Evolutionary conservation across 2,113 vertebrate species (phyloP), one percentile per base, ranked within the genome.

Genomic region (Pipa parva): DNA sequence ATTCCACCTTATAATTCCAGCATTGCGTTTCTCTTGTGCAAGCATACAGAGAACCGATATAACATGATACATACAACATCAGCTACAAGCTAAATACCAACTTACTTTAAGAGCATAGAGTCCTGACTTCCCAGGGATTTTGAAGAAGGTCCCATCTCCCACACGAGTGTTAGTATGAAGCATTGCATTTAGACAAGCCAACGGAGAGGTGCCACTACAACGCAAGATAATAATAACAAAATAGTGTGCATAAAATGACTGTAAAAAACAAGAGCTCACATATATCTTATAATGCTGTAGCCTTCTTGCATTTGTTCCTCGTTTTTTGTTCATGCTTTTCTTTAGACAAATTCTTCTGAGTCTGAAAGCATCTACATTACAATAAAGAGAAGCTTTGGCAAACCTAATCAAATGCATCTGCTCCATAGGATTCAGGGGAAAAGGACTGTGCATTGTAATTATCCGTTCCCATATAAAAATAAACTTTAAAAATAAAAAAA

Each of bases 131-230:
- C 90, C 90, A 75, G 90, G 90, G 76, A 92, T 90, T 85, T 89
- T 92, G 86, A 90, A 89, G 88, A 92, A 92, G 50, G 89, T 91
- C 78, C 90, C 88, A 88, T 91, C 89, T 79, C 89, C 90, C 80
- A 90, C 81, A 71, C 88, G 90, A 75, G 89, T 89, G 80, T 91
- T 92, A 84, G 86, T 92, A 75, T 91, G 90, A 84, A 92, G 90
- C 89, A 92, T 92, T 75, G 89, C 90, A 87, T 91, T 92, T 84
- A 92, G 83, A 80, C 90, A 91, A 80, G 90, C 90, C 88, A 92
- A 86, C 73, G 90, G 90, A 87, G 90, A 92, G 66, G 90, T 91
- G 79, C 89, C 90, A 87, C 90, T 92, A 79, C 77, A 88, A 71
- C 56, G 59, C 85, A 81, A 90, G 67, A 89, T 81, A 89, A 57